A percentile compares a stretch with the other conserved stretches of the same genome.
Conservation (phyloP, 2,797 vertebrate species). For the Sciurus carolinensis region DNA sequence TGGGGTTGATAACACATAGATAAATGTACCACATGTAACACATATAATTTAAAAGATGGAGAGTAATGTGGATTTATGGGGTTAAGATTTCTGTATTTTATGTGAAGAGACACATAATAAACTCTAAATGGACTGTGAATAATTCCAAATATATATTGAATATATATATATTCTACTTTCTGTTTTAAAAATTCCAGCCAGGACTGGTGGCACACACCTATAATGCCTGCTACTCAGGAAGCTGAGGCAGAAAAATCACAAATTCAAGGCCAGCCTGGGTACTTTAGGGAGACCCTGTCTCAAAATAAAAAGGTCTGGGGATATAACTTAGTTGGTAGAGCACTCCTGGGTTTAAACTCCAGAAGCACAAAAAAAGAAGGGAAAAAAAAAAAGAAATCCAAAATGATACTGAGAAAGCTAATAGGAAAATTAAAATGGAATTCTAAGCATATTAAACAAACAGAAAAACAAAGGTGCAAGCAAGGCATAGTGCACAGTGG, state of each 20-base stretch:
- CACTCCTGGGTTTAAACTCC: no score
- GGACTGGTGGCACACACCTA: no score
- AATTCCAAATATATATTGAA: neutral
- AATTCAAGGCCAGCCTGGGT: neutral
- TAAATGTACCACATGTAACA: neutral
- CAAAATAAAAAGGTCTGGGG: neutral
- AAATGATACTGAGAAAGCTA: no score
- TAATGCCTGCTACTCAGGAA: no score
- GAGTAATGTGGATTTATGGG: neutral
- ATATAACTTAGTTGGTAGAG: neutral
- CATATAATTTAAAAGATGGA: neutral
- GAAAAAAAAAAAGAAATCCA: no score
- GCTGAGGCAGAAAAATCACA: no score
- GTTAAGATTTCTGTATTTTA: neutral
- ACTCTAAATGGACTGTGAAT: neutral
- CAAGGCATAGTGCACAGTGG: no score
- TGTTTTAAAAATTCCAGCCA: neutral
- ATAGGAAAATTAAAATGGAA: neutral
- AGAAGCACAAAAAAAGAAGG: no score
- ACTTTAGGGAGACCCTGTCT: neutral
- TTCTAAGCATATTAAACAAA: neutral
- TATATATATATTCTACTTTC: neutral
- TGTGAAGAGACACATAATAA: neutral
- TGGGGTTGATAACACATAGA: neutral
- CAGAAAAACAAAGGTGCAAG: neutral